A percentile compares a stretch with the other conserved stretches of the same genome.
phyloP scores from a whole-genome alignment of 2,888 invertebrate species.

The Apotomis turbidana region DNA sequence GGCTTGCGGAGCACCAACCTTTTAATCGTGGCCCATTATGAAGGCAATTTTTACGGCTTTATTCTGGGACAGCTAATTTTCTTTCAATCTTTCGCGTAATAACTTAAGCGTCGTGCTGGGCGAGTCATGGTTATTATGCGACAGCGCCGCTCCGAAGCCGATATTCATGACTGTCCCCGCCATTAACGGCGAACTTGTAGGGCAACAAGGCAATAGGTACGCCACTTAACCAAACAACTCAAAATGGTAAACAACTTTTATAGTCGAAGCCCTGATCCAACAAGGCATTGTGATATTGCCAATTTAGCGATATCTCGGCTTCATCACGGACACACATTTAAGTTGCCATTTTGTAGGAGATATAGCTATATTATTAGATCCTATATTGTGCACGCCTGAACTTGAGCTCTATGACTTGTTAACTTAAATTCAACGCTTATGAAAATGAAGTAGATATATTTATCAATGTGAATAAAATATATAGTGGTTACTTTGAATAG shows the following conservation, averaged over 20 bases:
- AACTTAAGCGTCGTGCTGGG: slow-evolving; percentile 73
- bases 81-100: slow-evolving; percentile 69
- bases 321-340: too few species aligned
- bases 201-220: slow-evolving; percentile 58
- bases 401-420: too few species aligned
- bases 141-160: slow-evolving; percentile 56
- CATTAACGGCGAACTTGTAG: slow-evolving; percentile 49
- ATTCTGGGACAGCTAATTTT: slow-evolving; percentile 66
- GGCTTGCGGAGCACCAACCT: slow-evolving; percentile 52
- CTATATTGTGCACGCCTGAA: too few species aligned
- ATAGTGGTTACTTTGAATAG: too few species aligned
- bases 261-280: background rate
- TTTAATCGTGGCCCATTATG: slow-evolving; percentile 52
- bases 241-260: slow-evolving; percentile 11
- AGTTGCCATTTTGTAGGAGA: too few species aligned
- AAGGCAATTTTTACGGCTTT: slow-evolving; percentile 62
- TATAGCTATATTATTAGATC: too few species aligned
- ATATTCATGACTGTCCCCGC: slow-evolving; percentile 60
- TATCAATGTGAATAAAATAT: too few species aligned
- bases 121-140: slow-evolving; percentile 71
- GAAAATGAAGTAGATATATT: too few species aligned
- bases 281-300: too few species aligned
- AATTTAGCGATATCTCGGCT: too few species aligned
- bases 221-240: slow-evolving; percentile 45
- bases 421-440: too few species aligned